Conservation (phyloP, 2,113 vertebrate genomes). For the Urocitellus parryii region DNA sequence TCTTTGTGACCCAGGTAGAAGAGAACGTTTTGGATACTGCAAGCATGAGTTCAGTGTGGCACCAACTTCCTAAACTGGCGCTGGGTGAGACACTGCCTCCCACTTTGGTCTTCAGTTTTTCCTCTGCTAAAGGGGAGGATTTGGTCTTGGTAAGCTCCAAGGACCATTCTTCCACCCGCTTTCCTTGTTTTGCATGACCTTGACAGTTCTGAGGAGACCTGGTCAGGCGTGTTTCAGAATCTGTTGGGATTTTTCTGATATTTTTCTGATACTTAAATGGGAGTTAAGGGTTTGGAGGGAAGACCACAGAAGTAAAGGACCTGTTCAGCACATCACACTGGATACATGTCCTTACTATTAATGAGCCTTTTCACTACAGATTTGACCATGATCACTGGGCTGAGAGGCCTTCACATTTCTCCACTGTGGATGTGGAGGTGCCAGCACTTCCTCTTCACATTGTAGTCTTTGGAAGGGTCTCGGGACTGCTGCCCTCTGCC, state of each 20-base stretch:
- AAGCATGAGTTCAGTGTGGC: not conserved
- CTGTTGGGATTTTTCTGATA: not conserved
- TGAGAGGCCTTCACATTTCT: not conserved
- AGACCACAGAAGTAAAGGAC: not conserved
- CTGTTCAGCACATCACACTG: not conserved
- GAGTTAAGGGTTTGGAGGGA: not conserved
- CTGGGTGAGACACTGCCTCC: not conserved
- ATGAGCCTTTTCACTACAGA: not conserved
- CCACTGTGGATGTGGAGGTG: no score
- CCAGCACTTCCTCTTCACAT: not conserved
- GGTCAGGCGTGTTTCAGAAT: not conserved
- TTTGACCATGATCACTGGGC: not conserved
- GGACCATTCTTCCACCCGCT: not conserved
- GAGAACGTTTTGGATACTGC: not conserved
- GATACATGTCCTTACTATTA: not conserved
- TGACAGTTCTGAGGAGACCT: not conserved
- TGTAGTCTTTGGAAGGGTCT: not conserved
- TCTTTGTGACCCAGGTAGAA: not conserved
- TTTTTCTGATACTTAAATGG: not conserved
- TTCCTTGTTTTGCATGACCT: not conserved
- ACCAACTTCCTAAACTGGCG: not conserved
- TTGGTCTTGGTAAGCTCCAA: not conserved
- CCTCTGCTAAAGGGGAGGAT: not conserved
- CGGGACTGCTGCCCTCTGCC: accelerated
- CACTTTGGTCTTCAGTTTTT: not conserved